These are phyloP conservation scores for Hylyphantes graminicola DNA, from an alignment of 1,140 invertebrate genomes.

Conservation along the genomic window DNA sequence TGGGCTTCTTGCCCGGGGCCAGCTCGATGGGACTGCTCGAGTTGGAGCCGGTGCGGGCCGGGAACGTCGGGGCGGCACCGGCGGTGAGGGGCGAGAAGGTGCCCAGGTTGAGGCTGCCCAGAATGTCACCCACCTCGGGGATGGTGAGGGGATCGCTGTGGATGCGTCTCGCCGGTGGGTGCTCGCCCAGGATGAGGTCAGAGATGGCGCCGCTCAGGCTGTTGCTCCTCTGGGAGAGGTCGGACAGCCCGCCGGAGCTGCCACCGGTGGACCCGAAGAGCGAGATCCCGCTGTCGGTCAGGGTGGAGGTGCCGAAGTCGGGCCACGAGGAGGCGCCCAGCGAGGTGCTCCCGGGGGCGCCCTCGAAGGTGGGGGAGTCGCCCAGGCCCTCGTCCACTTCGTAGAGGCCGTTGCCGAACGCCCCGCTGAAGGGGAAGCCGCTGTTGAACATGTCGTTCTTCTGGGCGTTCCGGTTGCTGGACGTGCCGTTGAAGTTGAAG, in stretches of 20 bases:
- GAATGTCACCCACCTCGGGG: constrained; percentile 20
- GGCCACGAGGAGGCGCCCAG: constrained; percentile 30
- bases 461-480: constrained; percentile 1
- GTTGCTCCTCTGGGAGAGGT: constrained; percentile 29
- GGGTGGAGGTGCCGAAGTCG: constrained; percentile 32
- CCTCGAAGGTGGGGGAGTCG: constrained; percentile 69
- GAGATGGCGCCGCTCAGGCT: constrained; percentile 38
- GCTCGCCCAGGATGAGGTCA: constrained; percentile 64
- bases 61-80: constrained; percentile 20
- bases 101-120: constrained; percentile 9
- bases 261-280: constrained; percentile 1
- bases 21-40: constrained; percentile 34
- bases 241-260: neutral
- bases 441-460: constrained; percentile 19
- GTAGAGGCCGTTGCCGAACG: constrained; percentile 65
- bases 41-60: constrained; percentile 40
- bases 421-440: neutral
- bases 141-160: constrained; percentile 66
- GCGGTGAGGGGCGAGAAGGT: neutral
- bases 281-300: constrained; percentile 14
- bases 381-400: constrained; percentile 69
- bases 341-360: constrained; percentile 50
- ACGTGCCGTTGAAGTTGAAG: neutral
- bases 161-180: constrained; percentile 67
- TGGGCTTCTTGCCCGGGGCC: constrained; percentile 63